phyloP scores from a whole-genome alignment of 2,797 vertebrate species.

The Sebastes goodei region DNA sequence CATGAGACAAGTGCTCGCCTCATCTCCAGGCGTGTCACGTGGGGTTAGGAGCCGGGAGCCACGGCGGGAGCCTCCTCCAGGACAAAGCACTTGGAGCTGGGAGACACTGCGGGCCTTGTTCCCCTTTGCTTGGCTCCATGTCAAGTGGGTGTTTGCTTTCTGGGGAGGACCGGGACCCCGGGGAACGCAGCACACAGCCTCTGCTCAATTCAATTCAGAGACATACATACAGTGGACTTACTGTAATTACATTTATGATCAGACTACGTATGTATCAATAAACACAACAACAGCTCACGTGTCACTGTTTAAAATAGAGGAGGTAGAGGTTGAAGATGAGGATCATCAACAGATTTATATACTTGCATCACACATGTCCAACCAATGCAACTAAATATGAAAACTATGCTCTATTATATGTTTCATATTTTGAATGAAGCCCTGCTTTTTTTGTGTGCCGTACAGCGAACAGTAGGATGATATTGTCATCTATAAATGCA shows the following conservation, averaged over 20 bases:
- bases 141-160: conserved; percentile 81
- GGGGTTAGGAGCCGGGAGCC: conserved; percentile 58
- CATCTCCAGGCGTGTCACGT: conserved; percentile 77
- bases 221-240: conserved; percentile 1
- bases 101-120: conserved; percentile 80
- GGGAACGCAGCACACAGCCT: conserved; percentile 42
- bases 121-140: conserved; percentile 58
- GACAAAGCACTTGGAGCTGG: conserved; percentile 72
- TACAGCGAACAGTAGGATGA: background rate
- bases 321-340: background rate
- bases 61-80: conserved; percentile 65
- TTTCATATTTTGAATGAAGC: background rate
- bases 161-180: conserved; percentile 60
- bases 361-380: background rate
- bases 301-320: background rate
- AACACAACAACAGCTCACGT: background rate
- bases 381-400: background rate
- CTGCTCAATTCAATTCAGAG: conserved; percentile 20
- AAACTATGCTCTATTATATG: background rate
- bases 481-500: background rate
- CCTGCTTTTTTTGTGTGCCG: background rate
- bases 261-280: background rate
- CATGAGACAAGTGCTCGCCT: conserved; percentile 58
- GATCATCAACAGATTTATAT: background rate
- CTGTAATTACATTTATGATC: too few species aligned